These are phyloP conservation scores for Plagodis pulveraria DNA, from an alignment of 2,888 invertebrate genomes.

Conservation along the genomic window DNA sequence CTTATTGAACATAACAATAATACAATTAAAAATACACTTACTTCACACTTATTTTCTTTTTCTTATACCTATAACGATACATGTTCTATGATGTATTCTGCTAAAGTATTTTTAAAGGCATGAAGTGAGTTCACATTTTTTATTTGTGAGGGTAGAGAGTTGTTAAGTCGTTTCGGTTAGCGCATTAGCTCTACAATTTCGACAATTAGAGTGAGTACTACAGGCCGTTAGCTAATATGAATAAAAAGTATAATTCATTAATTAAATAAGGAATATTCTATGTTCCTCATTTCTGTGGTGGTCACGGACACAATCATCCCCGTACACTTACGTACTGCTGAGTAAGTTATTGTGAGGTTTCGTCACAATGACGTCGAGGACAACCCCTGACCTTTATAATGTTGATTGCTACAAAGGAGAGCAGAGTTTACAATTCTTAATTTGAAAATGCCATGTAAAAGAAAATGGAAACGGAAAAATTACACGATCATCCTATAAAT, in stretches of 20 bases:
- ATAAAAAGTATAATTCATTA: not conserved
- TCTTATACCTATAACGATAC: no score
- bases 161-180: no score
- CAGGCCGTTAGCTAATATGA: no score
- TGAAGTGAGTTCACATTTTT: no score
- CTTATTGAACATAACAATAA: no score
- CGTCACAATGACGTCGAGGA: conserved; percentile 3
- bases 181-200: no score
- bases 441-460: not conserved
- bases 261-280: not conserved
- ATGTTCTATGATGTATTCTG: no score
- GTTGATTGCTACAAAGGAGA: conserved; percentile 12
- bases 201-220: no score
- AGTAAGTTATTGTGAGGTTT: conserved; percentile 10
- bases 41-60: no score
- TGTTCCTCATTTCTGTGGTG: not conserved
- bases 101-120: no score
- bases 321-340: conserved; percentile 2
- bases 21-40: no score
- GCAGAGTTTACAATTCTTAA: conserved; percentile 2
- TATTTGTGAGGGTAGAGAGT: no score
- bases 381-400: conserved; percentile 9
- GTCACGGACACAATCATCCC: conserved; percentile 13
- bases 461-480: not conserved
- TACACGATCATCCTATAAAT: not conserved